Conservation (phyloP, 2,797 vertebrate genomes). For the Galaxias olidus region DNA sequence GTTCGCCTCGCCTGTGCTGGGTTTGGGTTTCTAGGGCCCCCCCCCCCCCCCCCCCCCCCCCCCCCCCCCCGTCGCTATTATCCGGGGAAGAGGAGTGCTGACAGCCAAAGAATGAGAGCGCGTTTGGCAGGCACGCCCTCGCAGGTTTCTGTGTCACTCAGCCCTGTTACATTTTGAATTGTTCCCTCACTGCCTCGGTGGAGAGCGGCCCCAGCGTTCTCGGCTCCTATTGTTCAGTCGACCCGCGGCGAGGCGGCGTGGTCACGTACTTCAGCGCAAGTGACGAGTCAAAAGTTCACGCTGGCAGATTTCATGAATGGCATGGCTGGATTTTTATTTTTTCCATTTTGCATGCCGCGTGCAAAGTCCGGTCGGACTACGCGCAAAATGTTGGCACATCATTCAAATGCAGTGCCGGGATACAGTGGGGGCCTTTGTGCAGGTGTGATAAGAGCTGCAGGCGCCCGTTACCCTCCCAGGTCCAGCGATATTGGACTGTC, state of each 20-base stretch:
- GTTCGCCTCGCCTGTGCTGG: conserved; percentile 41
- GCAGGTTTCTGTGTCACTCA: conserved; percentile 86
- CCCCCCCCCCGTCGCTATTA: conserved; percentile 56
- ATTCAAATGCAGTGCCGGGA: conserved; percentile 36
- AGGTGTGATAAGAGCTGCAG: conserved; percentile 19
- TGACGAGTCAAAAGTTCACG: no score
- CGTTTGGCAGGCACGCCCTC: conserved; percentile 82
- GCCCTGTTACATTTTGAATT: conserved; percentile 88
- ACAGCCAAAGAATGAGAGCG: conserved; percentile 75
- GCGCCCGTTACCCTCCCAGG: conserved; percentile 36
- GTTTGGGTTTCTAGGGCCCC: conserved; percentile 58
- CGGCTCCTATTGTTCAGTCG: conserved; percentile 43
- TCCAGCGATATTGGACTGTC: conserved; percentile 51
- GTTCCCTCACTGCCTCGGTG: conserved; percentile 82
- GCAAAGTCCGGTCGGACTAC: background rate
- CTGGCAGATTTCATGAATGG: background rate
- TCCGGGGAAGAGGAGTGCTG: conserved; percentile 73
- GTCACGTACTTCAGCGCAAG: no score
- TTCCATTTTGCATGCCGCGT: conserved; percentile 16
- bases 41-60: conserved; percentile 50
- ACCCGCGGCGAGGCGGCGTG: background rate
- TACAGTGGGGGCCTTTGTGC: conserved; percentile 11
- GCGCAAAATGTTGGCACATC: background rate
- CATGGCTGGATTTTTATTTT: conserved; percentile 20
- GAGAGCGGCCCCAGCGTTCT: conserved; percentile 59